Base-by-base conservation (phyloP, 2,113 vertebrate species). In the Antennarius striatus region DNA sequence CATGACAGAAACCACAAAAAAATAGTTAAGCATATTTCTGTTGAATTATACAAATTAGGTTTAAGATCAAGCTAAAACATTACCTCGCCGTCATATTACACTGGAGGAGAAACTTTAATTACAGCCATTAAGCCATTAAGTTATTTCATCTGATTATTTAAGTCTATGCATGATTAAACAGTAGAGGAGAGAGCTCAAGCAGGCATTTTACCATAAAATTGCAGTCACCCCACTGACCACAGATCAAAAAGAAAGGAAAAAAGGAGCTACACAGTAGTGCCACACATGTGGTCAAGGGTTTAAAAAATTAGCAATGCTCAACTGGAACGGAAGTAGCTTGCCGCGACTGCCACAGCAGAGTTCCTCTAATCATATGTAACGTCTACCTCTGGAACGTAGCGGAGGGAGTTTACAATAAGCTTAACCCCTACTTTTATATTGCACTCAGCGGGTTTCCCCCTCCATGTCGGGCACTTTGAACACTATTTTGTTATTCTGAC, bases 401-500 rank as follows among this genome's bases (percentile, higher is more conserved):
- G 71, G 85, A 84, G 85, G 79, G 88, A 92, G 90, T 94, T 95
- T 93, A 83, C 93, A 87, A 95, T 93, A 81, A 93, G 93, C 93
- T 95, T 95, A 93, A 94, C 93, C 93, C 87, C 91, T 80, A 89
- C 90, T 93, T 92, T 90, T 93, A 92, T 92, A 93, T 91, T 89
- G 83, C 85, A 85, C 93, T 86, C 93, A 95, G 94, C 92, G 90
- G 92, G 93, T 85, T 89, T 79, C 79, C 88, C 84, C 90, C 90
- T 91, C 85, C 93, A 93, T 92, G 87, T 91, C 90, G 92, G 89
- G 87, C 85, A 90, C 93, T 91, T 90, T 93, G 90, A 94, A 93
- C 85, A 92, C 85, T 93, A 91, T 90, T 90, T 93, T 90, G 88
- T 89, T 91, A 90, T 86, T 92, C 82, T 86, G 90, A 90, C 88